phyloP scores from a whole-genome alignment of 2,888 invertebrate genomes.

The Agriopis marginaria region DNA sequence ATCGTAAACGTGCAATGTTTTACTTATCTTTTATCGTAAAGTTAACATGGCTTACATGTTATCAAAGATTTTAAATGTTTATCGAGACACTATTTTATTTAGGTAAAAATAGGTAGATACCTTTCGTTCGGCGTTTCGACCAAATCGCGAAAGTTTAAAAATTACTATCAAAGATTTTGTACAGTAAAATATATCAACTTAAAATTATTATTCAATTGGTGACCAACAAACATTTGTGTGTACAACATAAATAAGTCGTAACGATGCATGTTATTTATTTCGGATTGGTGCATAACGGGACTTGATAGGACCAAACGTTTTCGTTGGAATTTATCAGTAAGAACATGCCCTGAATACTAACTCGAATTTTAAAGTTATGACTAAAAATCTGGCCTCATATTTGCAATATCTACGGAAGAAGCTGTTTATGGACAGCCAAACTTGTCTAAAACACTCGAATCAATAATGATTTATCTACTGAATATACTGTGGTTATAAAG shows the following conservation, averaged over 20 bases:
- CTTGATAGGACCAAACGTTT: slow-evolving; percentile 54
- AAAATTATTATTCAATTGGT: slow-evolving; percentile 66
- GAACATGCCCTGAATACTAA: slow-evolving; percentile 57
- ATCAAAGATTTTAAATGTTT: too few relatives aligned
- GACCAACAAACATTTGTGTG: slow-evolving; percentile 60
- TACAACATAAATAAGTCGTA: slow-evolving; percentile 58
- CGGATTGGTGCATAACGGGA: slow-evolving; percentile 74
- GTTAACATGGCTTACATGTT: too few relatives aligned
- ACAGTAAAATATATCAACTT: slow-evolving; percentile 46
- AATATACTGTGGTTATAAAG: too few relatives aligned
- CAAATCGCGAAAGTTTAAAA: slow-evolving; percentile 9
- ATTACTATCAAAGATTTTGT: slow-evolving; percentile 24
- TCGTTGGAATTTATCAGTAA: slow-evolving; percentile 61
- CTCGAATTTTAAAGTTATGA: slow-evolving; percentile 47
- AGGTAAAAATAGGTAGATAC: neutral
- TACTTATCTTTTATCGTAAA: neutral
- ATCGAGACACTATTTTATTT: too few relatives aligned
- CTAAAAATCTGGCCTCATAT: slow-evolving; percentile 33
- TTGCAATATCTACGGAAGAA: neutral
- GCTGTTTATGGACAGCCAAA: neutral
- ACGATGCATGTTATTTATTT: slow-evolving; percentile 73
- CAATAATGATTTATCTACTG: neutral
- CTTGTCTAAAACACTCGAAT: neutral
- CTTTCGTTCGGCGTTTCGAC: too few relatives aligned
- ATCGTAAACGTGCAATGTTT: too few relatives aligned